Evolutionary conservation across 2,113 vertebrate genomes (phyloP), one percentile per base, ranked within the genome.

Genomic region (Oostethus manadensis): DNA sequence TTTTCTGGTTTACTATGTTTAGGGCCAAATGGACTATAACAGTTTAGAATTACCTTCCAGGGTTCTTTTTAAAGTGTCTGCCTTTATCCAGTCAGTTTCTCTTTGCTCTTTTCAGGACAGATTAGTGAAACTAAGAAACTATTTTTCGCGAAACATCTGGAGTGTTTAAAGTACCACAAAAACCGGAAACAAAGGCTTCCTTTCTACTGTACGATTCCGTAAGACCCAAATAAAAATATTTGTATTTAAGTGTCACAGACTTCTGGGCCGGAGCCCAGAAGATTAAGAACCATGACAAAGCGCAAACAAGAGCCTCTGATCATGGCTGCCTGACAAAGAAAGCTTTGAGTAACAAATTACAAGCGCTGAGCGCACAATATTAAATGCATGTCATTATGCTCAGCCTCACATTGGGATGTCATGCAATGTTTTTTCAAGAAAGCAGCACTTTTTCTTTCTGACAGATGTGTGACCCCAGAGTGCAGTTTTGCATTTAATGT

Each of bases 331-430:
- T 22, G 50, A 35, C 63, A 60, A 49, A 60, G 26, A 65, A 50
- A 26, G 35, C 54, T 65, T 42, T 29, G 46, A 57, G 49, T 42
- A 43, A 40, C 17, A 58, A 22, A 64, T 47, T 42, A 54, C 47
- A 17, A 56, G 51, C 40, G 47, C 56, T 58, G 14, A 18, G 49
- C 16, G 46, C 10, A 38, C 43, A 58, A 44, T 58, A 49, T 55
- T 56, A n/a, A 13, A 43, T 26, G 48, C 38, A 21, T n/a, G 43
- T 58, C 48, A 58, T 56, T 26, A 64, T 20, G 7, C 17, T 0
- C 33, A 20, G 51, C n/a, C 10, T 53, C 15, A 10, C 51, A 47
- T 46, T 8, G 10, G 23, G 43, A 8, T 44, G n/a, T 6, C 17
- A 42, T 23, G 17, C 16, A 14, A 54, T 55, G 1, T 40, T 16